Evolutionary conservation across 2,888 invertebrate genomes (phyloP), one percentile per base, ranked within the genome.

Genomic region (Diabrotica balteata): DNA sequence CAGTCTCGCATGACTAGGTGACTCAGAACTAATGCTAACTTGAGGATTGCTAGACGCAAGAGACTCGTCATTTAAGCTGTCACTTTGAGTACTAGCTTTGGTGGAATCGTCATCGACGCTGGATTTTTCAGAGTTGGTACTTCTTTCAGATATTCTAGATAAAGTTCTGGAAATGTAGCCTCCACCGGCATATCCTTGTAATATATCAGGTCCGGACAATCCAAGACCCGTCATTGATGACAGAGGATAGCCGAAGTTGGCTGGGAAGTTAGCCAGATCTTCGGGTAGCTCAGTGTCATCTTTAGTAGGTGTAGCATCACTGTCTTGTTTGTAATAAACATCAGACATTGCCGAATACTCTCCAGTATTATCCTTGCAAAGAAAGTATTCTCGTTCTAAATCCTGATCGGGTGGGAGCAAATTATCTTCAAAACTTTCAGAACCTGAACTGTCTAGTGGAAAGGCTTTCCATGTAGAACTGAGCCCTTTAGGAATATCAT

Each of bases 81-180:
- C 92, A 4, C 93, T 93, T 70, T 93, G 89, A 2, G 93, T 93
- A 70, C 93, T 93, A 5, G 92, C 93, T 83, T 94, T 94, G 45
- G 94, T 94, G 0, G 93, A 92, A 84, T 94, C 94, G 81, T 94
- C 94, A 77, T 94, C 90, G 70, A 93, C 91, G 79, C 94, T 94
- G 4, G 93, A 93, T 82, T 94, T 94, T 81, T 94, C 94, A 0
- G 94, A 94, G 9, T 94, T 93, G 8, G 95, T 95, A 74, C 94
- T 95, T 53, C 94, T 87, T 84, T 95, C 95, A 0, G 94, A 95
- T 79, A 95, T 95, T 71, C 95, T 87, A 0, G 94, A 94, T 44
- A 95, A 86, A 0, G 95, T 95, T 53, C 95, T 87, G 0, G 90
- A 90, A 32, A 91, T 80, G 83, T 93, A 94, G 57, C 90, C 90